Evolutionary conservation across 2,888 invertebrate genomes (phyloP).

Genomic region (Smittia sp.): DNA sequence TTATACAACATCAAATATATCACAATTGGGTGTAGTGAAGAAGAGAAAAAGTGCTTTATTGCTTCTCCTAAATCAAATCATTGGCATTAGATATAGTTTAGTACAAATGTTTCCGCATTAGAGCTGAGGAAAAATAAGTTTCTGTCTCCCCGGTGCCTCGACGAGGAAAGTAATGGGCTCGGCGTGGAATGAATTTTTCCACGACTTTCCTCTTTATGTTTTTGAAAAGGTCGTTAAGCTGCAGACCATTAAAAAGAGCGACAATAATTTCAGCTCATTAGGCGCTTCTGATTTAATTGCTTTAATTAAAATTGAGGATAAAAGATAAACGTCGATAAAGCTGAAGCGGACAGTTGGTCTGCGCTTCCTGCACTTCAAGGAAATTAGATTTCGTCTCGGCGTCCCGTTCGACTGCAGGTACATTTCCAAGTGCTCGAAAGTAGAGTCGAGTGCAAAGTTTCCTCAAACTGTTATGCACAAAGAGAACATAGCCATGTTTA

Average conservation of each 20-base stretch:
- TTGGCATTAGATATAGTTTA: conserved; percentile 22
- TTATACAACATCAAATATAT: conserved; percentile 18
- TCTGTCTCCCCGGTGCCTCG: too few relatives aligned
- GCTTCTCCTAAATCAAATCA: conserved; percentile 12
- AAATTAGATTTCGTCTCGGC: neutral
- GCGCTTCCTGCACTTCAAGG: neutral
- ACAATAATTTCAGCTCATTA: conserved; percentile 23
- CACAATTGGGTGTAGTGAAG: conserved; percentile 29
- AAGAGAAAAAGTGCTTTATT: conserved; percentile 16
- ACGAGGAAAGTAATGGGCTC: too few relatives aligned
- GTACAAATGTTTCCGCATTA: neutral
- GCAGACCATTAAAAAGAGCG: conserved; percentile 8
- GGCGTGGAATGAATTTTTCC: neutral
- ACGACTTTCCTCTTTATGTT: neutral
- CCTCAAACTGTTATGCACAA: neutral
- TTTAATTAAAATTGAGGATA: conserved; percentile 9
- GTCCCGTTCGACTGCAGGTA: neutral
- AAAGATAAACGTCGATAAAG: conserved; percentile 7
- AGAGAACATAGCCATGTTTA: conserved; percentile 12
- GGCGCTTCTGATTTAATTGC: conserved; percentile 11
- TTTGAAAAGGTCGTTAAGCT: conserved; percentile 14
- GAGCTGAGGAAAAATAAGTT: neutral
- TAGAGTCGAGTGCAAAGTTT: neutral
- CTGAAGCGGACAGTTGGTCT: neutral
- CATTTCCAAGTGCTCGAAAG: too few relatives aligned